Evolutionary conservation across 1,140 invertebrate species (phyloP).

Genomic region (Cherax quadricarinatus): DNA sequence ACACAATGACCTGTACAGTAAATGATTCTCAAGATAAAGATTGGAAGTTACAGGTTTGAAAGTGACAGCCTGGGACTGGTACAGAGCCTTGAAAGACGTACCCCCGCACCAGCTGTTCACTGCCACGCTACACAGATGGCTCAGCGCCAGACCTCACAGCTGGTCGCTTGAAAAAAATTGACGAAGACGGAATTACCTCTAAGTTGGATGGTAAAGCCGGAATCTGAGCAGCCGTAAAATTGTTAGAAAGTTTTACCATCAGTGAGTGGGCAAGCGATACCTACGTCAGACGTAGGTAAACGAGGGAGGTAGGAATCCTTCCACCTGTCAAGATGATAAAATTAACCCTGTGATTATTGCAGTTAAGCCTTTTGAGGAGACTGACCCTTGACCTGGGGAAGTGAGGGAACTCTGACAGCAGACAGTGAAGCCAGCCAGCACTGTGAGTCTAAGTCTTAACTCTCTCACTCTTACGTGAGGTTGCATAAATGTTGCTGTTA

Average conservation of each 20-base stretch:
- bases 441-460: no score
- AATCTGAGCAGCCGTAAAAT: not conserved
- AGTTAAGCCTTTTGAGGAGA: no score
- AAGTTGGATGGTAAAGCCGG: not conserved
- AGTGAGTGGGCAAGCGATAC: no score
- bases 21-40: slow-evolving; percentile 31
- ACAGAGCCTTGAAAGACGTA: not conserved
- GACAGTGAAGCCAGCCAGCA: no score
- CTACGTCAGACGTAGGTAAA: no score
- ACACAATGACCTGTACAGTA: not conserved
- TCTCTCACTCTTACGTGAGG: no score
- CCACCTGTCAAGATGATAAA: no score
- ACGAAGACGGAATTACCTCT: not conserved
- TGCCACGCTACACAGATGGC: not conserved
- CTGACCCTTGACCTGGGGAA: no score
- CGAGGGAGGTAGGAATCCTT: no score
- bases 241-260: not conserved
- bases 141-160: not conserved
- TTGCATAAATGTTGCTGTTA: no score
- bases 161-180: not conserved
- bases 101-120: not conserved
- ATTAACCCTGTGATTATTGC: no score
- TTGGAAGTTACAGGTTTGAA: slow-evolving; percentile 27
- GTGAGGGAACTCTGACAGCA: no score
- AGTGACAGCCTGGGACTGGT: not conserved